A percentile compares a stretch with the other conserved stretches of the same genome.
Conservation (phyloP, 2,113 vertebrate species). For the Lepisosteus oculatus region DNA sequence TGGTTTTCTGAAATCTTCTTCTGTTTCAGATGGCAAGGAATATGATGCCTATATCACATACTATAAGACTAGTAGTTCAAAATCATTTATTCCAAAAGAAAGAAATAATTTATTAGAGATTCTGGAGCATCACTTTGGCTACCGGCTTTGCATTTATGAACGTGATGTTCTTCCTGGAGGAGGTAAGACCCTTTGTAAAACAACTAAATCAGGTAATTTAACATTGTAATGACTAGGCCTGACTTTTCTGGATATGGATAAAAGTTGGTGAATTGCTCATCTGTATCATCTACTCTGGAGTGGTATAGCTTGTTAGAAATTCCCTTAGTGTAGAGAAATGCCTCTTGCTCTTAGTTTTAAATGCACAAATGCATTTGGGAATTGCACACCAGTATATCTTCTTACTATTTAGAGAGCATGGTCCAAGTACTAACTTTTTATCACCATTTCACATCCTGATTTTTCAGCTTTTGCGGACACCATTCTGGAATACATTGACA, state of each 20-base stretch:
- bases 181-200: slow-evolving; percentile 31
- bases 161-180: slow-evolving; percentile 54
- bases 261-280: background rate
- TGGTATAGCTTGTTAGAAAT: background rate
- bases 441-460: slow-evolving; percentile 13
- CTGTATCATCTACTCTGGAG: background rate
- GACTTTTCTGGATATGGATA: background rate
- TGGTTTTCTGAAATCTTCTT: background rate
- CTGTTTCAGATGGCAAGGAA: slow-evolving; percentile 49
- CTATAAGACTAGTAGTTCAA: slow-evolving; percentile 34
- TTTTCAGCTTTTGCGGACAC: slow-evolving; percentile 72
- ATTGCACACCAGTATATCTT: background rate
- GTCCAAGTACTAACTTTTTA: background rate
- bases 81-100: slow-evolving; percentile 37
- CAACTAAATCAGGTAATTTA: too few species aligned
- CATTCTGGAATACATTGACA: slow-evolving; percentile 71
- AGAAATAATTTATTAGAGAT: slow-evolving; percentile 26
- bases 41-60: slow-evolving; percentile 58
- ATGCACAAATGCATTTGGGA: too few species aligned
- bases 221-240: too few species aligned
- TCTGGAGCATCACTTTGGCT: slow-evolving; percentile 51
- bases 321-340: too few species aligned
- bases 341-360: too few species aligned
- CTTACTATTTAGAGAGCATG: background rate
- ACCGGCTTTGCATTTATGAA: slow-evolving; percentile 56